Evolutionary conservation across 1,140 invertebrate species (phyloP), one percentile per base, ranked within the genome.

Genomic region (Cherax destructor): DNA sequence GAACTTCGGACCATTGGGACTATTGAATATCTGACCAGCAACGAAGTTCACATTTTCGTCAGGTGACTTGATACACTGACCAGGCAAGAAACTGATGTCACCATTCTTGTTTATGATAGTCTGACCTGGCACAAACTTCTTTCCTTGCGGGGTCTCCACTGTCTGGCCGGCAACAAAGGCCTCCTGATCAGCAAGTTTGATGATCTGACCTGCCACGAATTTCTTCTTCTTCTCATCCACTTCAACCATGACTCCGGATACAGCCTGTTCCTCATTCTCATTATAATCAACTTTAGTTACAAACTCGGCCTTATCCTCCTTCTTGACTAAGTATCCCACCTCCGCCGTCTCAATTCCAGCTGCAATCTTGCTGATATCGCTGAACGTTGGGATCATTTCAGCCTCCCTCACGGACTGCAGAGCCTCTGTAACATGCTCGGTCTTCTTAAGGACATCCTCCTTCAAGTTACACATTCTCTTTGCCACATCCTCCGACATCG

Each of bases 181-280:
- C 61, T 94, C 93, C 13, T 93, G 93, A 30, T 93, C 86, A 18
- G 92, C 85, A 10, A 94, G 87, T 76, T 94, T 93, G 9, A 94
- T 85, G 30, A 94, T 86, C 93, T 95, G 94, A 21, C 94, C 94
- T 4, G 94, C 93, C 30, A 95, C 92, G 83, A 94, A 94, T 92
- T 94, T 92, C 91, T 96, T 95, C 91, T 96, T 95, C 21, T 95
- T 95, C 91, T 95, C 95, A 61, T 96, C 95, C 88, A 97, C 95
- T 92, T 96, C 96, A 50, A 97, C 94, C 76, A 96, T 96, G 3
- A 97, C 94, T 76, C 96, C 96, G 52, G 96, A 95, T 56, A 97
- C 95, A 21, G 87, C 92, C 69, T 81, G 41, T 96, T 92, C 94
- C 96, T 95, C 69, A 95, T 94, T 59, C 76, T 95, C 95, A 30